Conservation (phyloP, 2,888 invertebrate genomes). For the Ormyrus rosae region DNA sequence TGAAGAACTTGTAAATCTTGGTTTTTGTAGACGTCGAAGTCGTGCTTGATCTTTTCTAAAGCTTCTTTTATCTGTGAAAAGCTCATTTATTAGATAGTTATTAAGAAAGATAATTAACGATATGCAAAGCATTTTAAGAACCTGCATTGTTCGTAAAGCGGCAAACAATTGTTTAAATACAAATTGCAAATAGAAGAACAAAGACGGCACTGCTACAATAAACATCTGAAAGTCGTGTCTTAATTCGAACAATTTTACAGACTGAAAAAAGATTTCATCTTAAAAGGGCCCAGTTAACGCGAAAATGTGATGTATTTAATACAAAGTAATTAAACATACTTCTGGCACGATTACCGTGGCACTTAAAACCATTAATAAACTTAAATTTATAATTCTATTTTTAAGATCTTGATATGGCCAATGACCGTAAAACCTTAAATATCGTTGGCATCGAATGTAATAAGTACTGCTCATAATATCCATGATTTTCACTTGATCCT, state of each 20-base stretch:
- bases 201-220: conserved; percentile 2
- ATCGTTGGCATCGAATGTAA: conserved; percentile 30
- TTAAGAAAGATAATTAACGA: no score
- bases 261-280: conserved; percentile 15
- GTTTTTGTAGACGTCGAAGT: conserved; percentile 18
- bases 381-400: conserved; percentile 12
- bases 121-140: not conserved
- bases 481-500: conserved; percentile 5
- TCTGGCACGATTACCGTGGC: conserved; percentile 28
- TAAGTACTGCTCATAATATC: conserved; percentile 27
- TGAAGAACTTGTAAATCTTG: conserved; percentile 42
- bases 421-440: conserved; percentile 33
- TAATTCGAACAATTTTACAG: conserved; percentile 23
- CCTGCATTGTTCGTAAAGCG: conserved; percentile 15
- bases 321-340: not conserved
- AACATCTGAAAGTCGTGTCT: conserved; percentile 12
- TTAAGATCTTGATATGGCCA: conserved; percentile 36
- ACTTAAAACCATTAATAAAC: not conserved
- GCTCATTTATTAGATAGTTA: no score
- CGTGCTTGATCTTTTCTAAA: conserved; percentile 39
- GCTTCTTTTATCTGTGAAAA: conserved; percentile 30
- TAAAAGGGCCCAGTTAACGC: no score
- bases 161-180: conserved; percentile 31
- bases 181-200: conserved; percentile 33
- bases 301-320: no score